Evolutionary conservation across 2,888 invertebrate genomes (phyloP), one percentile per base, ranked within the genome.

Genomic region (Xylota sylvarum): DNA sequence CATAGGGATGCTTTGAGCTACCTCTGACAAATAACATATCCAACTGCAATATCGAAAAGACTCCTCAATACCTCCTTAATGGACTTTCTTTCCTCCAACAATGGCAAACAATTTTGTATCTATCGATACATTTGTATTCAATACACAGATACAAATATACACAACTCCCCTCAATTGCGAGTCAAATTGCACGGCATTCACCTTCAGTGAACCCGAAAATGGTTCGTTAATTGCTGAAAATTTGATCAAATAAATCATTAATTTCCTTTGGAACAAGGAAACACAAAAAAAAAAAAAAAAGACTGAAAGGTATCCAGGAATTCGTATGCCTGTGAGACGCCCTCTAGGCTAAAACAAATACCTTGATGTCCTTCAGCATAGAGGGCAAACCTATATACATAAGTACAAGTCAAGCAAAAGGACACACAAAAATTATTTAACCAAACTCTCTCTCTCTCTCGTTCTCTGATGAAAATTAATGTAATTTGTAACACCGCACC

Each of bases 201-300:
- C 37, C 58, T 67, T 52, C 60, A 17, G 27, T 62, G 60, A 74
- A 37, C 60, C 40, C 46, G 52, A 56, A 74, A 80, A 67, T 67
- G 58, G 35, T 46, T 79, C 52, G 35, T 48, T 69, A 52, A 69
- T 55, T 72, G 43, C 46, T 52, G 50, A 52, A 62, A 52, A 69
- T 56, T 81, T 37, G 55, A 56, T 64, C 69, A 48, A 70, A 70
- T 82, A 40, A 70, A 70, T 82, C 56, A 76, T 64, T 40, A 62
- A 56, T 37, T 48, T 62, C 48, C 30, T 27, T 35, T 12, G n/a
- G 12, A 23, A 48, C 14, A 14, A 19, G 23, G 7, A 12, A 50
- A 67, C 5, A n/a, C n/a, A n/a, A n/a, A n/a, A n/a, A n/a, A n/a
- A n/a, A n/a, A n/a, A n/a, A n/a, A n/a, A n/a, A n/a, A n/a, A n/a